A percentile compares a stretch with the other conserved stretches of the same genome.
phyloP scores from a whole-genome alignment of 2,797 vertebrate species.

The Gymnoscopelus microlampas region DNA sequence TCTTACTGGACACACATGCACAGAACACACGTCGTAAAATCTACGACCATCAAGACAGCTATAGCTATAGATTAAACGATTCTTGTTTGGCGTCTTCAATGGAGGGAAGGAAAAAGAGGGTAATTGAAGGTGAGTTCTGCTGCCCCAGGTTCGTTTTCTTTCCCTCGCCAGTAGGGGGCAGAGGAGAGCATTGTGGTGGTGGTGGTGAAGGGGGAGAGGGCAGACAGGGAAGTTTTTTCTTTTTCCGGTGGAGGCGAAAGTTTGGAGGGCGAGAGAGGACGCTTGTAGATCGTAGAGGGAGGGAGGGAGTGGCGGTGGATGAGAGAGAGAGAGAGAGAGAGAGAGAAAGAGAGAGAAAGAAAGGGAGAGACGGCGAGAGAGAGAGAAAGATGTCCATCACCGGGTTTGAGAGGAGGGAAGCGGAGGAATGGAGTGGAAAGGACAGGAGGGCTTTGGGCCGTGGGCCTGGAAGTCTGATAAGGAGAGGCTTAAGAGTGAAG shows the following conservation, averaged over 20 bases:
- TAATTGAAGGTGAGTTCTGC: constrained; percentile 52
- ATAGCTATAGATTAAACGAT: constrained; percentile 64
- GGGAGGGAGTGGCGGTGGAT: constrained; percentile 24
- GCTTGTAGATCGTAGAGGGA: constrained; percentile 41
- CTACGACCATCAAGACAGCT: constrained; percentile 67
- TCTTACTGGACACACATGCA: constrained; percentile 68
- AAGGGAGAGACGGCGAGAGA: constrained; percentile 9
- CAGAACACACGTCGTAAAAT: constrained; percentile 49
- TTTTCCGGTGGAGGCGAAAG: constrained; percentile 19
- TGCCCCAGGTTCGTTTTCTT: constrained; percentile 34
- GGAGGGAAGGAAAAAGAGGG: constrained; percentile 37
- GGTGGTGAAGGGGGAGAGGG: constrained; percentile 27
- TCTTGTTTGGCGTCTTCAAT: constrained; percentile 53
- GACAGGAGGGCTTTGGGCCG: constrained; percentile 63
- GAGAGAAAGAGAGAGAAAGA: constrained; percentile 17
- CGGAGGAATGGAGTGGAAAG: constrained; percentile 28
- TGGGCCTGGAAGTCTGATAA: constrained; percentile 72
- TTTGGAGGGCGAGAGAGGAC: constrained; percentile 58
- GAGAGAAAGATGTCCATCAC: constrained; percentile 40
- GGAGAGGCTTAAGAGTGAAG: constrained; percentile 66
- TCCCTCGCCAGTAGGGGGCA: constrained; percentile 53
- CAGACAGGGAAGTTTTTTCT: constrained; percentile 14
- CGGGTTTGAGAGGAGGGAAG: constrained; percentile 43
- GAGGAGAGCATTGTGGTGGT: constrained; percentile 44
- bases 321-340: constrained; percentile 26